Evolutionary conservation across 2,888 invertebrate species (phyloP), one percentile per base, ranked within the genome.

Genomic region (Philopedon plagiatum): DNA sequence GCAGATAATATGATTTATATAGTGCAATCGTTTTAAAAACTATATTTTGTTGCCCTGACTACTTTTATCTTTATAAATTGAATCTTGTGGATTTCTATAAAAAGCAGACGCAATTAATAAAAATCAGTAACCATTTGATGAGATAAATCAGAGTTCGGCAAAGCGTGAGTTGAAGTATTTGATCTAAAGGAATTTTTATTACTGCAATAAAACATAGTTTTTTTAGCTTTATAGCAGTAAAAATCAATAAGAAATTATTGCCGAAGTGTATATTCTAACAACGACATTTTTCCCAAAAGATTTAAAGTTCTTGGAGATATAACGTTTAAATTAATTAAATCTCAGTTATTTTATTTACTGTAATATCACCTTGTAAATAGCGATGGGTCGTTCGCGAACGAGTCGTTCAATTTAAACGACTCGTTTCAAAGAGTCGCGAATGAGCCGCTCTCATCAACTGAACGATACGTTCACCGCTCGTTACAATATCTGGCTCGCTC

Each of bases 61-160:
- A 49, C 5, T 13, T 49, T 26, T 26, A 7, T 49, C 13, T 13
- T 49, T 49, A 49, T 49, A 26, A 13, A 41, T 41, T 41, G 15
- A 49, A 49, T 49, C 23, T 49, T 26, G 7, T 26, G n/a, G 26
- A 26, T 13, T 49, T 49, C 13, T n/a, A 26, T 49, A 26, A 49
- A 26, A 49, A 49, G 13, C 9, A 13, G 49, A 49, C 13, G 49
- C 49, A 49, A 49, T n/a, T 49, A 49, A 49, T 49, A 49, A 49
- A 49, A 49, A 49, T 49, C 49, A 49, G 26, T 49, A 49, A 13
- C 49, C 26, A 49, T 49, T n/a, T 23, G 26, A 49, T 49, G 13
- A 49, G 26, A 49, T 49, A 49, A 49, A 49, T 49, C 49, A 49
- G 49, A 49, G 49, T 49, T 49, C 23, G 49, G 13, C 26, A 49